These are phyloP conservation scores for Limulus polyphemus DNA, from an alignment of 2,888 invertebrate genomes.

Conservation along the genomic window DNA sequence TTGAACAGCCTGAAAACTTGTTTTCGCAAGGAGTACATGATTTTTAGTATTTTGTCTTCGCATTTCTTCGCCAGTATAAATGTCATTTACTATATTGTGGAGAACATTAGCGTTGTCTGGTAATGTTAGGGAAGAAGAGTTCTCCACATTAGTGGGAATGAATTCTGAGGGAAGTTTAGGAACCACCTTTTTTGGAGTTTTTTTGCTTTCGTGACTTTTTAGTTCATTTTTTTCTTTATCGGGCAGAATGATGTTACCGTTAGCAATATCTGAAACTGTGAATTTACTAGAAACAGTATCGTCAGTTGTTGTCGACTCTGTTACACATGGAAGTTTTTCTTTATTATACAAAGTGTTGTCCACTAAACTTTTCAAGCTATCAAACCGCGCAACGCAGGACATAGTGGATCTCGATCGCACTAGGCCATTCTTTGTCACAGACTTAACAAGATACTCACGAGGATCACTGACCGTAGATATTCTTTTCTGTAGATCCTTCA, in stretches of 20 bases:
- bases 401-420: constrained; percentile 18
- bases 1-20: too few species aligned
- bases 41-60: too few species aligned
- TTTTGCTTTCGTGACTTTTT: background rate
- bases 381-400: constrained; percentile 17
- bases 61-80: too few species aligned
- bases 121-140: too few species aligned
- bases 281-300: background rate
- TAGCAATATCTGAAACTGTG: constrained; percentile 6
- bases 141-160: too few species aligned
- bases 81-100: too few species aligned
- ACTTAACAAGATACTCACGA: constrained; percentile 20
- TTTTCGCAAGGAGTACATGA: too few species aligned
- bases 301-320: too few species aligned
- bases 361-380: constrained; percentile 6
- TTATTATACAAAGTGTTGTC: too few species aligned
- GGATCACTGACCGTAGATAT: constrained; percentile 24
- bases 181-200: background rate
- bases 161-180: too few species aligned
- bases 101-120: too few species aligned
- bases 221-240: background rate
- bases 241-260: constrained; percentile 4
- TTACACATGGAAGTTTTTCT: too few species aligned
- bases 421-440: constrained; percentile 15
- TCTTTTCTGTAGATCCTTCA: constrained; percentile 20